These are phyloP conservation scores for Cryptus viduatorius DNA, from an alignment of 2,888 invertebrate genomes.

Conservation along the genomic window DNA sequence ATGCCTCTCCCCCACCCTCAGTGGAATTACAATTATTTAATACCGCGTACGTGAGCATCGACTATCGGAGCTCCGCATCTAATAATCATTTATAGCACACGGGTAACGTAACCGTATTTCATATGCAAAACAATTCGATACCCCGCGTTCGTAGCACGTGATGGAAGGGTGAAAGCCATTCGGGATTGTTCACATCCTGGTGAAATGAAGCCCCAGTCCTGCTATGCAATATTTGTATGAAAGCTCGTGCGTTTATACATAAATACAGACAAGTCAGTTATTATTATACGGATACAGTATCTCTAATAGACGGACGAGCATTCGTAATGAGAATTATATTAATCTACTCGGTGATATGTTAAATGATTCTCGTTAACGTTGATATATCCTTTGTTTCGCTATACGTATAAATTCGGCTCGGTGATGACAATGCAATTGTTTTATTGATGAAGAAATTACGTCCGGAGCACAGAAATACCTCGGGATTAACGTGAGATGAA, in stretches of 20 bases:
- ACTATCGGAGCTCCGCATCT: conserved; percentile 69
- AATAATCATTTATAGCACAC: conserved; percentile 72
- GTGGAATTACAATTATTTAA: conserved; percentile 71
- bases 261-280: conserved; percentile 32
- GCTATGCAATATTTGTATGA: conserved; percentile 34
- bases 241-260: conserved; percentile 20
- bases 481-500: too few species aligned
- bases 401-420: background rate
- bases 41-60: conserved; percentile 58
- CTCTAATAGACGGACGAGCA: conserved; percentile 23
- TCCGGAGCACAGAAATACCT: background rate
- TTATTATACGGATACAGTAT: conserved; percentile 36
- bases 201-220: conserved; percentile 38
- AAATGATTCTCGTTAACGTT: conserved; percentile 23
- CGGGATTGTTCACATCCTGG: conserved; percentile 33
- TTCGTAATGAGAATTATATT: conserved; percentile 38
- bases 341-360: conserved; percentile 39
- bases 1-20: background rate
- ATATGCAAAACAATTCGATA: conserved; percentile 74
- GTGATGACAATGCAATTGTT: background rate
- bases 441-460: background rate
- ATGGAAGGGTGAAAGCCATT: conserved; percentile 39
- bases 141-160: background rate
- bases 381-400: background rate
- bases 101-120: conserved; percentile 64